Conservation (phyloP, 2,113 vertebrate species). For the Oncorhynchus mykiss region DNA sequence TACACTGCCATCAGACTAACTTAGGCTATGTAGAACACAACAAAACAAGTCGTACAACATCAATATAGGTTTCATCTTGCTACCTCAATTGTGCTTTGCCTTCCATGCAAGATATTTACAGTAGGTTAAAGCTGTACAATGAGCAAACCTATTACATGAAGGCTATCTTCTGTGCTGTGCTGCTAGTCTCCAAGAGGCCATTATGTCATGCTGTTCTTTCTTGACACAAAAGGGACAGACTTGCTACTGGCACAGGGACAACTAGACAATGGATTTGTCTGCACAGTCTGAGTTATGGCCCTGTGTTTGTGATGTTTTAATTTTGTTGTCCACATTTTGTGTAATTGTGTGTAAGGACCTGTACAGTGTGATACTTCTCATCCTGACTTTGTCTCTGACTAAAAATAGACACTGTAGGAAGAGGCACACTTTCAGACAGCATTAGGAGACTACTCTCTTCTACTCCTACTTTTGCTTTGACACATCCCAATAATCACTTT, state of each 20-base stretch:
- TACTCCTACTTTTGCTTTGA: not conserved
- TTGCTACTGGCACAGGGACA: not conserved
- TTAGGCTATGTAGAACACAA: too few relatives aligned
- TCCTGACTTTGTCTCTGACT: conserved; percentile 17
- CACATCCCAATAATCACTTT: not conserved
- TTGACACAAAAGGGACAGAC: not conserved
- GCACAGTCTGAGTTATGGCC: not conserved
- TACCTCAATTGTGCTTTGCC: not conserved
- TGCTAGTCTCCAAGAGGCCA: not conserved
- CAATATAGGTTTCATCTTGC: too few relatives aligned
- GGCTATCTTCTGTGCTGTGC: not conserved
- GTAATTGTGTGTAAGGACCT: not conserved
- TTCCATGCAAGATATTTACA: not conserved
- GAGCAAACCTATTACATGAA: not conserved
- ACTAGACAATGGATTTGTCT: not conserved
- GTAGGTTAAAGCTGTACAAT: not conserved
- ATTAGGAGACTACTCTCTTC: conserved; percentile 30
- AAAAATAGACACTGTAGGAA: not conserved
- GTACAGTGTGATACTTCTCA: not conserved
- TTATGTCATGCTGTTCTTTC: not conserved
- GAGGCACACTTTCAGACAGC: conserved; percentile 18
- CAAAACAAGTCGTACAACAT: too few relatives aligned
- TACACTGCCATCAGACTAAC: too few relatives aligned
- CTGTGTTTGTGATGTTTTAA: not conserved
- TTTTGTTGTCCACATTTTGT: not conserved